Base-by-base conservation (phyloP, 1,140 invertebrate genomes). In the Penaeus japonicus region DNA sequence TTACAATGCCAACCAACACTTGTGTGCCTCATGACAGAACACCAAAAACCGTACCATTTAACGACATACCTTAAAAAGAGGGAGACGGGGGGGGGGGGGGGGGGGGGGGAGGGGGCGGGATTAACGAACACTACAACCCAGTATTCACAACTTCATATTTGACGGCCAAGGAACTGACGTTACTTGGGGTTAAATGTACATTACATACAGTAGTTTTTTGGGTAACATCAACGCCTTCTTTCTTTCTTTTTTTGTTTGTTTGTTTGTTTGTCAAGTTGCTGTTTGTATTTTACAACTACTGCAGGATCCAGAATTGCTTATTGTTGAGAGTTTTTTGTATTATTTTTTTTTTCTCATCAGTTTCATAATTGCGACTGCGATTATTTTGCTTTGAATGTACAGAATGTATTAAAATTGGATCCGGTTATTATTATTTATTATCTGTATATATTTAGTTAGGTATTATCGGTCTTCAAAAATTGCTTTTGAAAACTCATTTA, bases 51-150 rank as follows among this genome's bases (percentile, higher is more conserved):
- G 27, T 32, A 73, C 47, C n/a, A 84, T 65, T 39, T 73, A 62
- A 54, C 54, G 39, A 35, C 53, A 75, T 75, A 54, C 27, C 47
- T 47, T 47, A 47, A 47, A 47, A 47, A 47, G 47, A 47, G 47
- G 47, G 47, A 47, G 10, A 12, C 10, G 47, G 47, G 47, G 47
- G 47, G 39, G n/a, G n/a, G n/a, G 47, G 47, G 47, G 47, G 47
- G 47, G 47, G 47, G 47, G n/a, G n/a, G n/a, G n/a, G n/a, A n/a
- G n/a, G n/a, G n/a, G n/a, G n/a, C n/a, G 30, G 47, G 59, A 35
- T 59, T 27, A 57, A 85, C 70, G 73, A 82, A 88, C 87, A 88
- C 81, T 88, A 88, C 80, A 88, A 83, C 87, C 81, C 87, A 84
- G 79, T 83, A 35, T 59, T 88, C 73, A 84, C 73, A 83, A 81